A percentile compares a stretch with the other conserved stretches of the same genome.
Evolutionary conservation across 2,113 vertebrate species (phyloP).

Genomic region (Polyodon spathula): DNA sequence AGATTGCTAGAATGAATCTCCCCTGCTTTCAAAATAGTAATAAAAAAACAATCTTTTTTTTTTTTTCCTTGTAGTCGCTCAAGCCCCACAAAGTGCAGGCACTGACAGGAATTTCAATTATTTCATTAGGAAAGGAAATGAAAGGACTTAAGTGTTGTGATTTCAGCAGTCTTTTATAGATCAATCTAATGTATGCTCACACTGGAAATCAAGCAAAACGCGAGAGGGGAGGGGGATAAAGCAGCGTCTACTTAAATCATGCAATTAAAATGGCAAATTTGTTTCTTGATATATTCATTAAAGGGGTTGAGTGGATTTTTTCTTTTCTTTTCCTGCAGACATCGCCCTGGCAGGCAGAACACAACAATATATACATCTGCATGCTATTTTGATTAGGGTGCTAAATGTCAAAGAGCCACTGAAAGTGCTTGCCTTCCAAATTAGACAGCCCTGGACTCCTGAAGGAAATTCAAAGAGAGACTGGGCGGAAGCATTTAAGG

Average conservation of each 20-base stretch:
- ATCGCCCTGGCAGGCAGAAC: conserved; percentile 72
- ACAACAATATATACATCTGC: conserved; percentile 54
- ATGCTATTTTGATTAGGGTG: conserved; percentile 68
- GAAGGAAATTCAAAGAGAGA: conserved; percentile 59
- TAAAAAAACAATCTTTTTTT: conserved; percentile 44
- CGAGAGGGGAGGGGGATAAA: conserved; percentile 93
- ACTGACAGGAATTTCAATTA: conserved; percentile 99
- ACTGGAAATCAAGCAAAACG: conserved; percentile 92
- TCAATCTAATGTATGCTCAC: conserved; percentile 94
- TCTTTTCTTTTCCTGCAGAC: conserved; percentile 85
- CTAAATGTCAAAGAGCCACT: conserved; percentile 57
- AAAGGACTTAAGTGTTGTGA: conserved; percentile 99
- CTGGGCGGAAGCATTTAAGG: conserved; percentile 67
- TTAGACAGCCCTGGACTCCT: conserved; percentile 62
- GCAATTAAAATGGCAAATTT: conserved; percentile 98
- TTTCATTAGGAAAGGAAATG: conserved; percentile 98
- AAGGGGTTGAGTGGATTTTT: conserved; percentile 99
- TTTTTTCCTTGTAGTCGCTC: conserved; percentile 49
- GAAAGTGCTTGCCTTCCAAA: conserved; percentile 69
- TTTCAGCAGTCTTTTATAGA: conserved; percentile 89
- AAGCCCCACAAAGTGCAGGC: conserved; percentile 80
- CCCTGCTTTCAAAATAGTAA: conserved; percentile 60
- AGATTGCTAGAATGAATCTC: conserved; percentile 69
- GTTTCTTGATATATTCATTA: conserved; percentile 99
- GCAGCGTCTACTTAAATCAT: conserved; percentile 93